phyloP scores from a whole-genome alignment of 2,888 invertebrate genomes.

The Stenodema calcarata region DNA sequence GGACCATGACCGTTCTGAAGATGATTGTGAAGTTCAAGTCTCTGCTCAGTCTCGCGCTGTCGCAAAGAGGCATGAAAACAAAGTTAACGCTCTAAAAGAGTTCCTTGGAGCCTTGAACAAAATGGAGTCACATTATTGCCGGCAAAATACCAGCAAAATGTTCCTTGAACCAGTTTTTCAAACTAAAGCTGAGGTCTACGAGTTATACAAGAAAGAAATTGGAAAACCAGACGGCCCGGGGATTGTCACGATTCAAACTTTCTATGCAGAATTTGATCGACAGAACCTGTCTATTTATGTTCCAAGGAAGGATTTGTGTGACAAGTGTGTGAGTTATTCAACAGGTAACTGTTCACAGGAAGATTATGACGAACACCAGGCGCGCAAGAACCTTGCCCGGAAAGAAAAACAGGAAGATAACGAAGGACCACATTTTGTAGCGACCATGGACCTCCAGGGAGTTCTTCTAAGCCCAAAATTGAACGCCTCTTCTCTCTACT shows the following conservation, averaged over 20 bases:
- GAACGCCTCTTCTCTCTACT: constrained; percentile 51
- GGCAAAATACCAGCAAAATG: neutral
- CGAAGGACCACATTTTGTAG: neutral
- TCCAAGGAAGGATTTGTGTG: neutral
- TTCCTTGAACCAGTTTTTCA: neutral
- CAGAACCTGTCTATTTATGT: neutral
- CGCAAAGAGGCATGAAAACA: neutral
- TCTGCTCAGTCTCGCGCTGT: constrained; percentile 1
- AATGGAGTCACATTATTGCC: neutral
- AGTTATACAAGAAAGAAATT: neutral
- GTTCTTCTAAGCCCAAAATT: neutral
- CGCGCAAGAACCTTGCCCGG: neutral
- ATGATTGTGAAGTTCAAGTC: neutral
- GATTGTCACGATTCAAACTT: neutral
- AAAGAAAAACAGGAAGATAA: neutral
- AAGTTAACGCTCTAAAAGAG: neutral
- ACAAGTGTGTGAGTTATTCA: neutral
- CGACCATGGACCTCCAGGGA: neutral
- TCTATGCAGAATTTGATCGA: neutral
- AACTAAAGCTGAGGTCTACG: neutral
- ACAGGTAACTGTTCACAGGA: neutral
- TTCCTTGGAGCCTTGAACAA: neutral
- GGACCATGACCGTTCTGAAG: neutral
- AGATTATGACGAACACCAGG: neutral
- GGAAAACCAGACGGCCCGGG: too few species aligned